Evolutionary conservation across 2,888 invertebrate species (phyloP), one percentile per base, ranked within the genome.

Genomic region (Apomyelois bistriatella): DNA sequence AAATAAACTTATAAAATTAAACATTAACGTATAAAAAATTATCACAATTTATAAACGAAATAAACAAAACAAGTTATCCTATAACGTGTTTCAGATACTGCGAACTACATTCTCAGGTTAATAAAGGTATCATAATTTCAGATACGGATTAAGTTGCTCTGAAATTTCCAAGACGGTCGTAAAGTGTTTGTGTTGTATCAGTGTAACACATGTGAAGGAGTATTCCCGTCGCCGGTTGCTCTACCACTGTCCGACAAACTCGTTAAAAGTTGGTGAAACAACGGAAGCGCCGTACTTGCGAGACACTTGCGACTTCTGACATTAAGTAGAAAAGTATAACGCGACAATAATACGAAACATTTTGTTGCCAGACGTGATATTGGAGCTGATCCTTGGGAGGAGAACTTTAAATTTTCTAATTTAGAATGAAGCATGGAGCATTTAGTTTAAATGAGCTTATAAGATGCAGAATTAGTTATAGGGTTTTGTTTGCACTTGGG

Each of bases 211-310:
- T 82, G 82, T 79, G 64, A 55, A 16, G 41, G 68, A 46, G 61
- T 70, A 71, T 73, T 68, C 66, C 65, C 69, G 69, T 59, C 69
- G 70, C 67, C 67, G 68, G 67, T 64, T 64, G 61, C 72, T 67
- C 69, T 73, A 68, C 70, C 67, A 75, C 72, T 82, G 88, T 86
- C 89, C 88, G 76, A 85, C 88, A 87, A 89, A 89, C 89, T 89
- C 89, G 89, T 89, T 89, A 89, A 89, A 89, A 89, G 81, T 89
- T 88, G 74, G 79, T 64, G 79, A 83, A 84, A 86, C 87, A 87
- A 85, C 86, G 80, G 78, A 42, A 42, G 48, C 41, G 49, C 40
- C 49, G 49, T 49, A 47, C 47, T 47, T 82, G 75, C 72, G 71
- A 32, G 32, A 87, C 85, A 86, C 86, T 85, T 82, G 86, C 80